Evolutionary conservation across 2,888 invertebrate genomes (phyloP), one percentile per base, ranked within the genome.

Genomic region (Drosophila peninsularis): DNA sequence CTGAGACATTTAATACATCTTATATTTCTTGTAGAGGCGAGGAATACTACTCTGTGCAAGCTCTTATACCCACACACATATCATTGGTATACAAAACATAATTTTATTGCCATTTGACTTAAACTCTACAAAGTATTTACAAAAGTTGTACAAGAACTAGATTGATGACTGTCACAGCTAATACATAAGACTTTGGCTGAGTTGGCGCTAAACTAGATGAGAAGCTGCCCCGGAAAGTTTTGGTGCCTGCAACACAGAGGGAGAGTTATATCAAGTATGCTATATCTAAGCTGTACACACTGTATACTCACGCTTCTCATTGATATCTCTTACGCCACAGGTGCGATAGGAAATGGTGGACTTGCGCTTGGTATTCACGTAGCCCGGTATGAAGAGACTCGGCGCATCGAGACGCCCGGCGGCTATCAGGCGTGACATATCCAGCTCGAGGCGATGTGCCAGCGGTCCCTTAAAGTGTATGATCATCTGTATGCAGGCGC

Each of bases 401-500:
- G 97, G 97, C 0, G 95, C 93, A 55, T 96, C 95, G 65, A 97
- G 93, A 58, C 95, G 94, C 0, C 97, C 97, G 1, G 95, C 94
- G 3, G 95, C 94, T 73, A 98, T 92, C 34, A 98, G 92, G 68
- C 94, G 94, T 61, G 95, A 95, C 91, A 96, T 96, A 90, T 96
- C 96, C 86, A 95, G 94, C 91, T 98, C 98, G 24, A 98, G 93
- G 71, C 94, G 94, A 91, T 94, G 95, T 0, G 97, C 97, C 32
- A 96, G 94, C 0, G 97, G 96, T 1, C 97, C 96, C 93, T 95
- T 96, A 91, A 98, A 98, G 92, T 98, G 97, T 85, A 98, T 93
- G 61, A 97, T 93, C 88, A 98, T 94, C 92, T 98, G 98, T 19
- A 97, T 93, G 90, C 98, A 98, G 50, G 96, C 94, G 62, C 96